Evolutionary conservation across 2,888 invertebrate genomes (phyloP).

Genomic region (Leptopilina drosophilae): DNA sequence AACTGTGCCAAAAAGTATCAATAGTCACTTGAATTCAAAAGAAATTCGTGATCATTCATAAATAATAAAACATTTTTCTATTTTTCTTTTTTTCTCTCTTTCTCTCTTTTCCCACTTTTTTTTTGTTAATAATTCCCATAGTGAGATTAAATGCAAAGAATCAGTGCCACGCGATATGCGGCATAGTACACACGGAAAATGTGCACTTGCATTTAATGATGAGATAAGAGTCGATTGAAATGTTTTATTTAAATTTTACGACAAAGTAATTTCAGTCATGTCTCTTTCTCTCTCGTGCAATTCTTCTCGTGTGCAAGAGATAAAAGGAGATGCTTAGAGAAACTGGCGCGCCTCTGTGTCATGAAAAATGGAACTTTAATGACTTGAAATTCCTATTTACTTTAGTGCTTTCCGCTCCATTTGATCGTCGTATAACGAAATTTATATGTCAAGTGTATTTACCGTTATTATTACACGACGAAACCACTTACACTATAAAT

Average conservation of each 20-base stretch:
- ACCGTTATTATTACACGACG: not conserved
- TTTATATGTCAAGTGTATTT: conserved; percentile 13
- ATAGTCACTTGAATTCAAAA: too few species aligned
- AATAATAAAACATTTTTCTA: too few species aligned
- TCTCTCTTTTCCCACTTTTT: too few species aligned
- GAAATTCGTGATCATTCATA: too few species aligned
- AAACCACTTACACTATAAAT: not conserved
- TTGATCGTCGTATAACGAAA: conserved; percentile 4
- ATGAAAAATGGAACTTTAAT: conserved; percentile 35
- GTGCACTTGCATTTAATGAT: not conserved
- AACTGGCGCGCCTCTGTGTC: not conserved
- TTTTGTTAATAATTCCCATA: too few species aligned
- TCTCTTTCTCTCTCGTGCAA: not conserved
- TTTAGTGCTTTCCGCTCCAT: conserved; percentile 37
- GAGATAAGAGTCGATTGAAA: not conserved
- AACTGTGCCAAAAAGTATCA: too few species aligned
- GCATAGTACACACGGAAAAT: too few species aligned
- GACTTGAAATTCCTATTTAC: conserved; percentile 26
- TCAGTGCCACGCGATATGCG: too few species aligned
- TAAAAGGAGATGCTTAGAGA: not conserved
- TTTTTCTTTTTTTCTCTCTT: too few species aligned
- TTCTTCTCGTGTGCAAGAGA: conserved; percentile 7
- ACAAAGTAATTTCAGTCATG: not conserved
- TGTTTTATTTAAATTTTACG: conserved; percentile 3
- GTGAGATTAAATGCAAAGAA: too few species aligned